Conservation (phyloP, 2,797 vertebrate genomes). For the Coilia nasus region DNA sequence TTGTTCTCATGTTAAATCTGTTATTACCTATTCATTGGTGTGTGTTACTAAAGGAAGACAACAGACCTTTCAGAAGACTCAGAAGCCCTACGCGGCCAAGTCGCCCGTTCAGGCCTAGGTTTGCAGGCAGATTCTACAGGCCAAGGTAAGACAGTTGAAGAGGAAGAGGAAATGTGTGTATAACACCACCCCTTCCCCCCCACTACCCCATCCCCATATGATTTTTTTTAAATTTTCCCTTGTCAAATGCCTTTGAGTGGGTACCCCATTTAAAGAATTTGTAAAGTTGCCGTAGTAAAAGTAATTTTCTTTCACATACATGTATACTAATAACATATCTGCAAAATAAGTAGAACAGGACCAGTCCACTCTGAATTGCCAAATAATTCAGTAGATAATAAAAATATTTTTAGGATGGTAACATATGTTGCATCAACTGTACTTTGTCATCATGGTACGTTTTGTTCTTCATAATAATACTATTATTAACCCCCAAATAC, state of each 20-base stretch:
- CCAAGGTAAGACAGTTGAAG: conserved; percentile 56
- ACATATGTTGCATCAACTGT: background rate
- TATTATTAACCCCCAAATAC: too few relatives aligned
- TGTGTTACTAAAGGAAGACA: conserved; percentile 55
- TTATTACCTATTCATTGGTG: conserved; percentile 26
- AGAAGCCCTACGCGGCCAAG: conserved; percentile 62
- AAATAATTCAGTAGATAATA: too few relatives aligned
- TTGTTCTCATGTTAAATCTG: background rate
- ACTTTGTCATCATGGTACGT: background rate
- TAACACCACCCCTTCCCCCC: too few relatives aligned
- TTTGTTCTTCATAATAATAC: background rate
- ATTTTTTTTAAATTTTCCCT: too few relatives aligned
- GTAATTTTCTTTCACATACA: too few relatives aligned
- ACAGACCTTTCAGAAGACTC: conserved; percentile 62
- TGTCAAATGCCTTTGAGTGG: too few relatives aligned
- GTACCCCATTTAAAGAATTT: too few relatives aligned
- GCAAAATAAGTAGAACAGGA: too few relatives aligned
- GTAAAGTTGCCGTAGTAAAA: too few relatives aligned
- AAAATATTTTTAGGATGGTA: background rate
- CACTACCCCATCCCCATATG: too few relatives aligned
- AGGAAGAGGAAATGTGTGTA: background rate
- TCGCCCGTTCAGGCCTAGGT: conserved; percentile 57
- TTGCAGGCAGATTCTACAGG: conserved; percentile 52
- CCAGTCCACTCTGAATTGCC: too few relatives aligned
- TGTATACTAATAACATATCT: too few relatives aligned